Conservation (phyloP, 2,888 invertebrate species). For the Protophormia terraenovae region DNA sequence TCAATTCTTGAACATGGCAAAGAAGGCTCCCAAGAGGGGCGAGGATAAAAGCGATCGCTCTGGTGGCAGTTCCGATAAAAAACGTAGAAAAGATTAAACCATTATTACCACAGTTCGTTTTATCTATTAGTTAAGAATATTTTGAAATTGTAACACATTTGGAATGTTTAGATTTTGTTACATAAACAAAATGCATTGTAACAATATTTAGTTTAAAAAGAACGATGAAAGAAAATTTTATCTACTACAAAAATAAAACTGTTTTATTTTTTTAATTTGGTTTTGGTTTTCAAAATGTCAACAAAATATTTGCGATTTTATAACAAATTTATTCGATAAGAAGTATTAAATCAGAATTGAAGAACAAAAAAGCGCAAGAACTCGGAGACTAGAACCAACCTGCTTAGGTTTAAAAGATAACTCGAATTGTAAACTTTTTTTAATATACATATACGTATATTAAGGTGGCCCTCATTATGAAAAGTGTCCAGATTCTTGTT, state of each 20-base stretch:
- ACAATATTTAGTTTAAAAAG: neutral
- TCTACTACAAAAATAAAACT: neutral
- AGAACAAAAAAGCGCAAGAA: too few relatives aligned
- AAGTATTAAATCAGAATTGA: too few relatives aligned
- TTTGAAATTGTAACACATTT: neutral
- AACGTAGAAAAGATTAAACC: conserved; percentile 73
- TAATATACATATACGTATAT: too few relatives aligned
- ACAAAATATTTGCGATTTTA: too few relatives aligned
- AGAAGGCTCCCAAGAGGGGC: conserved; percentile 88
- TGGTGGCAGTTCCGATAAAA: conserved; percentile 74
- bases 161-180: neutral
- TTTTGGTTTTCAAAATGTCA: too few relatives aligned
- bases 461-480: too few relatives aligned
- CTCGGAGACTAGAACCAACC: too few relatives aligned
- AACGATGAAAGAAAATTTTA: neutral
- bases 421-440: too few relatives aligned
- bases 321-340: too few relatives aligned
- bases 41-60: conserved; percentile 80
- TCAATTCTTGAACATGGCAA: conserved; percentile 98
- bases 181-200: neutral
- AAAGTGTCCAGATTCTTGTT: too few relatives aligned
- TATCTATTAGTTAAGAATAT: neutral
- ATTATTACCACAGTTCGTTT: neutral
- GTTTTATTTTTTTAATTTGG: too few relatives aligned
- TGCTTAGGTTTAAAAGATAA: too few relatives aligned